Percentiles rank a stretch among this genome's conserved stretches.
Evolutionary conservation across 2,797 vertebrate species (phyloP).

Genomic region (Eleutherodactylus coqui): DNA sequence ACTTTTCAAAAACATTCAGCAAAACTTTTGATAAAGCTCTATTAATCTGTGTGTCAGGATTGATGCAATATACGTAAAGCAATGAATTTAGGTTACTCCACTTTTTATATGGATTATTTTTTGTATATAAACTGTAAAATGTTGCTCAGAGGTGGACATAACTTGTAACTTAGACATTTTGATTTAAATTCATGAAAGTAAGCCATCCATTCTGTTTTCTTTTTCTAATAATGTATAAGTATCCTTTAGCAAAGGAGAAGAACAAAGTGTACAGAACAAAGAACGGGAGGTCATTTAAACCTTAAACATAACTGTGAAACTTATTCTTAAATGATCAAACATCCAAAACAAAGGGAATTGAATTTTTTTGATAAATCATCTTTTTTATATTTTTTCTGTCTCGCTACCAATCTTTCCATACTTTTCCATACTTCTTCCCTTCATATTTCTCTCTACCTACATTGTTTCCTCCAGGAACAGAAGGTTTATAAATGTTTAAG

Average conservation of each 20-base stretch:
- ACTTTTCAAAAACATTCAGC: neutral
- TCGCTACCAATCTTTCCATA: neutral
- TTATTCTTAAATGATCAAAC: neutral
- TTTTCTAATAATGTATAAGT: neutral
- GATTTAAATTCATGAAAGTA: neutral
- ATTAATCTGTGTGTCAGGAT: neutral
- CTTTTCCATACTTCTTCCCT: neutral
- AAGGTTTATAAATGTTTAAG: constrained; percentile 26
- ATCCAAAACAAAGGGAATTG: neutral
- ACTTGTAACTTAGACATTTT: neutral
- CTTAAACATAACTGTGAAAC: neutral
- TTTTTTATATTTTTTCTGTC: neutral
- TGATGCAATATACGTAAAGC: neutral
- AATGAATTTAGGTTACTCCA: neutral
- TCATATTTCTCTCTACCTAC: neutral
- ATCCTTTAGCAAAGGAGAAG: neutral
- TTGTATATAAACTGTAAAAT: neutral
- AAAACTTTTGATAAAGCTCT: neutral
- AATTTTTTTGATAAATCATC: neutral
- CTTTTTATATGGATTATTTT: neutral
- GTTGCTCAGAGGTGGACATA: neutral
- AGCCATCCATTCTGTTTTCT: neutral
- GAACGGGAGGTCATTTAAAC: neutral
- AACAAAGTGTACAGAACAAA: neutral
- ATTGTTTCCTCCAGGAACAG: neutral